Percentiles rank a stretch among this genome's conserved stretches.
phyloP scores from a whole-genome alignment of 1,140 invertebrate genomes.

The Sycophila sp. region DNA sequence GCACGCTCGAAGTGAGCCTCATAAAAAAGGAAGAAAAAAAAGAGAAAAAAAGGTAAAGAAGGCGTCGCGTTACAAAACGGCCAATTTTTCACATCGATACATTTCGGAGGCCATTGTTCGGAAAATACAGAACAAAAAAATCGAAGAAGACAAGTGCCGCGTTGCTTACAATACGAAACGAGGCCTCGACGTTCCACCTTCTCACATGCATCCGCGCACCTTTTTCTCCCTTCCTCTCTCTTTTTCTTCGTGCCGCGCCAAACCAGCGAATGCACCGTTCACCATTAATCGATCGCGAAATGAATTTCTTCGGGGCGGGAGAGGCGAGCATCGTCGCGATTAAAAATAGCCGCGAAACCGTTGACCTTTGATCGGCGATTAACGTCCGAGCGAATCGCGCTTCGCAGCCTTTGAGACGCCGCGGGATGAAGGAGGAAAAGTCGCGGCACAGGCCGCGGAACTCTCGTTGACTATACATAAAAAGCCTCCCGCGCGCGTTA shows the following conservation, averaged over 20 bases:
- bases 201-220: neutral
- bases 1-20: too few relatives aligned
- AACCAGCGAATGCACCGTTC: neutral
- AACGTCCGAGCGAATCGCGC: neutral
- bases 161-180: conserved; percentile 28
- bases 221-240: neutral
- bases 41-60: neutral
- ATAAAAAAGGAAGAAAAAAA: neutral
- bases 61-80: neutral
- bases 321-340: too few relatives aligned
- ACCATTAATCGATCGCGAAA: conserved; percentile 23
- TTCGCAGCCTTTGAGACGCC: too few relatives aligned
- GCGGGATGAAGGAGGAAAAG: too few relatives aligned
- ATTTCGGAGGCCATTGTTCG: conserved; percentile 16
- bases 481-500: too few relatives aligned
- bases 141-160: conserved; percentile 16
- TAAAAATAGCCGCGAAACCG: conserved; percentile 4
- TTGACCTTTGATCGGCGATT: conserved; percentile 28
- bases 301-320: neutral
- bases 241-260: conserved; percentile 1
- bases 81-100: conserved; percentile 18
- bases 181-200: conserved; percentile 3
- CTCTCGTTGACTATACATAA: too few relatives aligned
- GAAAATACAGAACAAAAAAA: conserved; percentile 3
- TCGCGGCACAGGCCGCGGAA: too few relatives aligned